Evolutionary conservation across 2,113 vertebrate species (phyloP).

Genomic region (Cacatua alba): DNA sequence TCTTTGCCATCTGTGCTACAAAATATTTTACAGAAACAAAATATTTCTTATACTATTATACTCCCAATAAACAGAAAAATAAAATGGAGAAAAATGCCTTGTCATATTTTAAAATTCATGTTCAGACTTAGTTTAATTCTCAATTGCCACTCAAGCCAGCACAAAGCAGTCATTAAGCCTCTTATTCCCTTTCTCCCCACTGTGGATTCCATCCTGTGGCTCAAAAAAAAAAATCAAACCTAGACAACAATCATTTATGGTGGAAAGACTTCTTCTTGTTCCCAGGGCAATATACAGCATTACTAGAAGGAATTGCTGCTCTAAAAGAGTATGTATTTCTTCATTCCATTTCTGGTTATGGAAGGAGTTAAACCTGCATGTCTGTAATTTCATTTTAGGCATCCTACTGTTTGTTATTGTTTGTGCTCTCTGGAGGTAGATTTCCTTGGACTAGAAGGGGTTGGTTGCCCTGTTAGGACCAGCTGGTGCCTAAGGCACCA

Average conservation of each 20-base stretch:
- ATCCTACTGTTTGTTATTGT: not conserved
- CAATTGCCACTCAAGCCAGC: accelerated
- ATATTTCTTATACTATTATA: not conserved
- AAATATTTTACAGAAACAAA: not conserved
- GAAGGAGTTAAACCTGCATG: not conserved
- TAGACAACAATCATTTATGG: not conserved
- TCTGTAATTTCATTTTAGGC: not conserved
- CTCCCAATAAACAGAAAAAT: not conserved
- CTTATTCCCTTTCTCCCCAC: not conserved
- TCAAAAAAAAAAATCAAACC: not conserved
- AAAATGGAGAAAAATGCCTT: not conserved
- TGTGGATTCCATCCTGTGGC: not conserved
- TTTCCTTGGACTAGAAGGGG: not conserved
- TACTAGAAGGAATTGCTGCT: not conserved
- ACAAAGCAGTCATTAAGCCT: not conserved
- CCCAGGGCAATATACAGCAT: not conserved
- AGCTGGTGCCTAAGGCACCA: not conserved
- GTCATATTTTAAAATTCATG: not conserved
- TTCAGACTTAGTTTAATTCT: not conserved
- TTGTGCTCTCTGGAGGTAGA: not conserved
- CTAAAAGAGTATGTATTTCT: not conserved
- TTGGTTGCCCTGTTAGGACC: not conserved
- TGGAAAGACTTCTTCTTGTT: not conserved
- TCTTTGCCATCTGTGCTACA: not conserved
- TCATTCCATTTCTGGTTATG: not conserved